A percentile compares a stretch with the other conserved stretches of the same genome.
Evolutionary conservation across 92 coral and sea anemone species (phyloP).

Genomic region (Palythoa heliodiscus): DNA sequence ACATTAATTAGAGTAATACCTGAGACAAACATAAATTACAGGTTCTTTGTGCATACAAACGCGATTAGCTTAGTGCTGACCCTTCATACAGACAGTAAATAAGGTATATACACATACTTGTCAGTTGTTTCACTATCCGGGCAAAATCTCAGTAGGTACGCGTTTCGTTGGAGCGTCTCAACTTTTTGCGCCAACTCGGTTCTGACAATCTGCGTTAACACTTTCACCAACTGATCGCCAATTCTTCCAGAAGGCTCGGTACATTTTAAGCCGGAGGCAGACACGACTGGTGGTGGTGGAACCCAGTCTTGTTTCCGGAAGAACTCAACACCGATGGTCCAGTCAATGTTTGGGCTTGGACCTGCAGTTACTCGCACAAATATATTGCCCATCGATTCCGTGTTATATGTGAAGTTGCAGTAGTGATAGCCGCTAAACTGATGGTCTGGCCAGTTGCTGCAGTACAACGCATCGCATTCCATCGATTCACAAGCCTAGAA

Average conservation of each 20-base stretch:
- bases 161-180: constrained; percentile 35
- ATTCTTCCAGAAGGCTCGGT: constrained; percentile 33
- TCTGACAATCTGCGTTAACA: constrained; percentile 48
- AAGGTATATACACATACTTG: constrained; percentile 20
- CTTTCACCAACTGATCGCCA: constrained; percentile 5
- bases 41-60: no score
- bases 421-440: constrained; percentile 50
- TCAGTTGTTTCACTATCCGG: constrained; percentile 52
- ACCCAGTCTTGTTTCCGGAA: constrained; percentile 37
- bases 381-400: constrained; percentile 30
- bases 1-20: no score
- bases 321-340: constrained; percentile 53
- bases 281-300: constrained; percentile 20
- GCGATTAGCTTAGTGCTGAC: no score
- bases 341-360: constrained; percentile 47
- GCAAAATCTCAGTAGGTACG: constrained; percentile 40
- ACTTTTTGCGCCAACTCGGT: constrained; percentile 21
- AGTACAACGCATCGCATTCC: constrained; percentile 25
- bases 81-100: neutral
- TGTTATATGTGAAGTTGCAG: constrained; percentile 49
- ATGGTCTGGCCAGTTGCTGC: constrained; percentile 48
- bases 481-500: constrained; percentile 39
- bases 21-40: no score
- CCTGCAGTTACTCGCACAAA: constrained; percentile 48
- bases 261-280: neutral